Percentiles rank a stretch among this genome's conserved stretches.
phyloP scores from a whole-genome alignment of 2,888 invertebrate species.

The Hyalella azteca region DNA sequence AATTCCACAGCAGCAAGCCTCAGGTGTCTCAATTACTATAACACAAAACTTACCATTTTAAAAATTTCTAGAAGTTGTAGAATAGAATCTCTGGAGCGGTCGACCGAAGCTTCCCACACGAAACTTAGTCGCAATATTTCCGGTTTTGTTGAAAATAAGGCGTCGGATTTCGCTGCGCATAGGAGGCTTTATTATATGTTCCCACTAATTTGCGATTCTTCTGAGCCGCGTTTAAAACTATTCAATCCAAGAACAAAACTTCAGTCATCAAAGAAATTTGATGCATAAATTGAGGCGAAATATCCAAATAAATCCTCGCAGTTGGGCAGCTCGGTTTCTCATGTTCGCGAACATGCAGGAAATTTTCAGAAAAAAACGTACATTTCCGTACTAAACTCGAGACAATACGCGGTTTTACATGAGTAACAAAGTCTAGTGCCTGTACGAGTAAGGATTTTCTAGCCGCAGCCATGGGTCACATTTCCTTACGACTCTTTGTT shows the following conservation, averaged over 20 bases:
- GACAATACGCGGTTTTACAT: background rate
- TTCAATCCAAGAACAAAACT: slow-evolving; percentile 14
- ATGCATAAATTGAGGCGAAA: slow-evolving; percentile 4
- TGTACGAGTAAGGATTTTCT: background rate
- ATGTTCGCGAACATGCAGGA: background rate
- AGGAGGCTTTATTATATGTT: background rate
- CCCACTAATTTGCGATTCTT: background rate
- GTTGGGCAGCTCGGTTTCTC: background rate
- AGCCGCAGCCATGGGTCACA: background rate
- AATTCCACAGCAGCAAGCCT: background rate
- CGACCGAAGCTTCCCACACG: background rate
- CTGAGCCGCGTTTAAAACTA: background rate
- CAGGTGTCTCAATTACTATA: background rate
- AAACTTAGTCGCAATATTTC: background rate
- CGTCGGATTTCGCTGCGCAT: background rate
- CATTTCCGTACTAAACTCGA: no score
- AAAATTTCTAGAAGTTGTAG: background rate
- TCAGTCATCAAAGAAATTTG: slow-evolving; percentile 26
- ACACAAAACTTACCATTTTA: background rate
- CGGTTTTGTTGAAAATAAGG: background rate
- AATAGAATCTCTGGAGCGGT: background rate
- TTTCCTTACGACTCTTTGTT: slow-evolving; percentile 21
- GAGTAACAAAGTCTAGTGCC: background rate
- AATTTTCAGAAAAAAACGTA: background rate
- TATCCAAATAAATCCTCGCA: slow-evolving; percentile 12